Conservation (phyloP, 1,140 invertebrate species). For the Epicauta chinensis region DNA sequence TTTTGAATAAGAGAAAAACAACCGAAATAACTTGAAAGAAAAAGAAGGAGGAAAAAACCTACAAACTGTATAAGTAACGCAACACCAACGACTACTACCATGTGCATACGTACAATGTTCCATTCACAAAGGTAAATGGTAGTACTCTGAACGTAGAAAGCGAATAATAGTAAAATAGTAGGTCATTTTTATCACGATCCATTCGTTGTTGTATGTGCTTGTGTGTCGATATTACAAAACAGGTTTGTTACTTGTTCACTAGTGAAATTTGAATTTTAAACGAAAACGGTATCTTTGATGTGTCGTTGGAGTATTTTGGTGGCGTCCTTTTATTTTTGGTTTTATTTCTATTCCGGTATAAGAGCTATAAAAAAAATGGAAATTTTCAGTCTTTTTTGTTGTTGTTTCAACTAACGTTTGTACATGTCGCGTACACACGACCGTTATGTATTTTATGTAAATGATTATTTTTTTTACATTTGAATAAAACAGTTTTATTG, state of each 20-base stretch:
- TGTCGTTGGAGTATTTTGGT: too few relatives aligned
- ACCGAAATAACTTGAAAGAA: not conserved
- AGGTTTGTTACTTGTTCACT: constrained; percentile 2
- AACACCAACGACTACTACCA: not conserved
- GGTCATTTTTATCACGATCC: constrained; percentile 19
- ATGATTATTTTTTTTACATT: constrained; percentile 3
- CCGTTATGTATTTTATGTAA: too few relatives aligned
- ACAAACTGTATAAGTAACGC: not conserved
- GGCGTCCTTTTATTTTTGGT: too few relatives aligned
- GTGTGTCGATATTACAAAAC: constrained; percentile 8
- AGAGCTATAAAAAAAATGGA: too few relatives aligned
- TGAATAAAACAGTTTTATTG: constrained; percentile 14
- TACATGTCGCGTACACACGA: too few relatives aligned
- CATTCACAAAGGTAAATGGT: constrained; percentile 16
- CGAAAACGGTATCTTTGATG: too few relatives aligned
- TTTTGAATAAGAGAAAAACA: not conserved
- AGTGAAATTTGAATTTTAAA: too few relatives aligned
- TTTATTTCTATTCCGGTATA: too few relatives aligned
- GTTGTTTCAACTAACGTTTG: too few relatives aligned
- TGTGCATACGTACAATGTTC: constrained; percentile 13
- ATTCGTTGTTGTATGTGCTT: not conserved
- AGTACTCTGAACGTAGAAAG: constrained; percentile 16
- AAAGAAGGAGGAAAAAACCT: not conserved
- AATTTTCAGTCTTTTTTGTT: too few relatives aligned
- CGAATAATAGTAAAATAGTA: constrained; percentile 20